Percentiles rank a stretch among this genome's conserved stretches.
Conservation (phyloP, 2,888 invertebrate species). For the Doris montereyensis region DNA sequence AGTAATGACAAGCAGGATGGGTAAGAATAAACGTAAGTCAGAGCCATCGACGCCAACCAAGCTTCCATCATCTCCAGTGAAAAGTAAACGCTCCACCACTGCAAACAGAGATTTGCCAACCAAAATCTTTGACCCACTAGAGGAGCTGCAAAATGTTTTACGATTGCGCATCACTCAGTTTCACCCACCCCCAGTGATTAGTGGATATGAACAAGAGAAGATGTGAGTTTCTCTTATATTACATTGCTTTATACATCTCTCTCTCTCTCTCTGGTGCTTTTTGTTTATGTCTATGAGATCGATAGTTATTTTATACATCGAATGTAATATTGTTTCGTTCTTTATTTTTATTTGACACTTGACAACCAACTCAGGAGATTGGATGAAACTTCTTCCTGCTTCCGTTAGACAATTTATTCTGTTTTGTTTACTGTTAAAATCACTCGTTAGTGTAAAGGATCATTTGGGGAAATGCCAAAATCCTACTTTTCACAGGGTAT, state of each 20-base stretch:
- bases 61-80: not conserved
- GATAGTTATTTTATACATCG: too few species aligned
- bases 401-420: too few species aligned
- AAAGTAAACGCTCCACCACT: not conserved
- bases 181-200: constrained; percentile 47
- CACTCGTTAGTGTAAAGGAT: too few species aligned
- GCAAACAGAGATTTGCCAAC: too few species aligned
- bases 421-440: too few species aligned
- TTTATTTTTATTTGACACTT: too few species aligned
- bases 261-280: not conserved
- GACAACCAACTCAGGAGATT: too few species aligned
- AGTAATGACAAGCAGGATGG: not conserved
- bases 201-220: constrained; percentile 51
- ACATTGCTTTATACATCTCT: not conserved
- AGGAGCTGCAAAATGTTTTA: constrained; percentile 40
- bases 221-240: constrained; percentile 44
- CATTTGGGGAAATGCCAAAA: too few species aligned
- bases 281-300: not conserved
- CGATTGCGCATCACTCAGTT: constrained; percentile 51
- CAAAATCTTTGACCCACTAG: constrained; percentile 13
- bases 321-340: too few species aligned
- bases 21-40: not conserved
- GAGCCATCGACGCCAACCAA: not conserved
- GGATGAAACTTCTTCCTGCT: too few species aligned
- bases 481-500: too few species aligned